phyloP scores from a whole-genome alignment of 2,113 vertebrate species.

The Vombatus ursinus region DNA sequence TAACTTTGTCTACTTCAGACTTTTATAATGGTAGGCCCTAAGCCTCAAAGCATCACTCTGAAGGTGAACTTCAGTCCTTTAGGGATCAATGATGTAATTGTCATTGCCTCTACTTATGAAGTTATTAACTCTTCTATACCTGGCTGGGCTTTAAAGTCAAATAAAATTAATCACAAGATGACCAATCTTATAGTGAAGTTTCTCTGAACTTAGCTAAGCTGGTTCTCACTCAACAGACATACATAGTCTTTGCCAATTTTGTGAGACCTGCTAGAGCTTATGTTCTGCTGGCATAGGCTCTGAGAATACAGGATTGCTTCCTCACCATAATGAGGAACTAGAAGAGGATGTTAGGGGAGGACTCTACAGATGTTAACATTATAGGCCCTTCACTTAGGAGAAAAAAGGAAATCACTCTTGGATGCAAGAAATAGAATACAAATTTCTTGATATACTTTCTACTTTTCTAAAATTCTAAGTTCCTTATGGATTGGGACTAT shows the following conservation, averaged over 20 bases:
- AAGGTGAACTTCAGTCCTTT: too few relatives aligned
- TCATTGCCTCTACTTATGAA: background rate
- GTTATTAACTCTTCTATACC: background rate
- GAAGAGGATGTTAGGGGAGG: background rate
- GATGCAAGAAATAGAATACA: background rate
- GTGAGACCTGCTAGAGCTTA: background rate
- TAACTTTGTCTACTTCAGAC: background rate
- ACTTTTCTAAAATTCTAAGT: background rate
- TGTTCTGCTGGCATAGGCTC: background rate
- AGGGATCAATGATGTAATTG: background rate
- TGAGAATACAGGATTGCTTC: background rate
- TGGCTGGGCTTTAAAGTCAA: background rate
- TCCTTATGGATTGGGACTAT: background rate
- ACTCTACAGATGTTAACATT: background rate
- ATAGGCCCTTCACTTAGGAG: background rate
- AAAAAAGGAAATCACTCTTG: too few relatives aligned
- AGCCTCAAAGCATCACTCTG: background rate
- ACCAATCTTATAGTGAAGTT: background rate
- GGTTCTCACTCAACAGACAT: background rate
- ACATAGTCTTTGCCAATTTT: background rate
- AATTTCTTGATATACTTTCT: background rate
- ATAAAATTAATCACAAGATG: background rate
- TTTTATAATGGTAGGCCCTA: background rate
- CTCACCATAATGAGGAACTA: background rate
- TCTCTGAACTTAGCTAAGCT: background rate